Base-by-base conservation (phyloP, 2,797 vertebrate genomes). In the Sciaenops ocellatus region DNA sequence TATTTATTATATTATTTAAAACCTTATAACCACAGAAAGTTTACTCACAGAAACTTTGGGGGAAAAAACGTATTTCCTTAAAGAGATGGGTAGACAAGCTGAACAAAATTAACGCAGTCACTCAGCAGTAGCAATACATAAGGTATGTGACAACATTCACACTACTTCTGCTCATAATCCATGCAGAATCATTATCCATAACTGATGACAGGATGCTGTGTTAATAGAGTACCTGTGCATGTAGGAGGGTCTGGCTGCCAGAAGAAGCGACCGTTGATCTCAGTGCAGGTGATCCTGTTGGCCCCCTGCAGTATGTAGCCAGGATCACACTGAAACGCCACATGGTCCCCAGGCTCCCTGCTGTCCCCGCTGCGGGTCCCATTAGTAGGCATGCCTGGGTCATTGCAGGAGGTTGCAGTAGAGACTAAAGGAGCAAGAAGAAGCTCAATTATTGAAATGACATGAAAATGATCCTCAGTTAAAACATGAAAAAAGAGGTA, bases 211-310 rank as follows among this genome's bases (percentile, higher is more conserved):
- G 10, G 46, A 24, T 59, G 68, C 48, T 74, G 67, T 17, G 26
- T 41, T 81, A 42, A n/a, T 17, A 7, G 11, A 61, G 46, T 81
- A 94, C 92, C 90, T 72, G 88, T 96, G 93, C 98, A 99, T 8
- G 96, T 97, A 0, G 98, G 98, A 0, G 98, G 98, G 89, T 98
- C 98, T 0, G 98, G 98, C 79, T 99, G 96, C 98, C 98, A 99
- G 95, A 99, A 99, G 93, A 97, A 99, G 57, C 98, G 96, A 67
- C 96, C 97, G 71, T 97, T 97, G n/a, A 99, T 95, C 94, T 98
- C 98, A 17, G 98, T 97, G 2, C 98, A 99, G 84, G 94, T 97
- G 93, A 99, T 99, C 83, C 95, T 96, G 6, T 95, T 93, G 2
- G 96, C 95, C n/a, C 98, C 98, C 91, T 98, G 97, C 82, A 99